Conservation (phyloP, 37 sponge, comb jelly and placozoan genomes). For the Tethya wilhelma region DNA sequence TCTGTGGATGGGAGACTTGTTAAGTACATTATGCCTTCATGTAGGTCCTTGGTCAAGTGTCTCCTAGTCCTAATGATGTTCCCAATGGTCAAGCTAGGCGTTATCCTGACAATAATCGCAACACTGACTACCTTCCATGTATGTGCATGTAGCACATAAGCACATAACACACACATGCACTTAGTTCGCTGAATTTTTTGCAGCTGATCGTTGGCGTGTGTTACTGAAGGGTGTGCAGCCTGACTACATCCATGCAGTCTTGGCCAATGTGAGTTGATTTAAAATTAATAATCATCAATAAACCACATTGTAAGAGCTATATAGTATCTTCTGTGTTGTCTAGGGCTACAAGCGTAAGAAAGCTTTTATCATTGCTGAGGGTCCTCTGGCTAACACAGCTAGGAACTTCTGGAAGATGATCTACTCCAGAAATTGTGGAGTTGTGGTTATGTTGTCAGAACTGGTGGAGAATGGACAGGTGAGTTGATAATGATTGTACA, state of each 20-base stretch:
- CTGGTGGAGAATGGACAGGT: conserved; percentile 57
- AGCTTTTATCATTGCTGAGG: conserved; percentile 77
- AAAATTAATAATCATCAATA: too few species aligned
- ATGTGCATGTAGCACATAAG: not conserved
- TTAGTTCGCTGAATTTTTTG: not conserved
- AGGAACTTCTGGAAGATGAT: conserved; percentile 76
- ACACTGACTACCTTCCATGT: conserved; percentile 45
- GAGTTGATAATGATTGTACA: too few species aligned
- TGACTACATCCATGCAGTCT: conserved; percentile 62
- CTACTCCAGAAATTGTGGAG: conserved; percentile 48
- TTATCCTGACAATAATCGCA: conserved; percentile 31
- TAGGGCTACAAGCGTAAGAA: conserved; percentile 79
- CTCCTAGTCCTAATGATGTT: conserved; percentile 20
- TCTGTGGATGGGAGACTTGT: not conserved
- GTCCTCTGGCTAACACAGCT: conserved; percentile 59
- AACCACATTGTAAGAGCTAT: too few species aligned
- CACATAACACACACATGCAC: not conserved
- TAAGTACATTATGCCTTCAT: not conserved
- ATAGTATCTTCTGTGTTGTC: not conserved
- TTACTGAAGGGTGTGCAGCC: conserved; percentile 5
- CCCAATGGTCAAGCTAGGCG: not conserved
- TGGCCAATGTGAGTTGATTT: conserved; percentile 47
- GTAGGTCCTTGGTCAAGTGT: conserved; percentile 36
- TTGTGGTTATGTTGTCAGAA: conserved; percentile 54
- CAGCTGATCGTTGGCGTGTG: conserved; percentile 41